phyloP scores from a whole-genome alignment of 2,113 vertebrate genomes.

The Benthochromis sp. region DNA sequence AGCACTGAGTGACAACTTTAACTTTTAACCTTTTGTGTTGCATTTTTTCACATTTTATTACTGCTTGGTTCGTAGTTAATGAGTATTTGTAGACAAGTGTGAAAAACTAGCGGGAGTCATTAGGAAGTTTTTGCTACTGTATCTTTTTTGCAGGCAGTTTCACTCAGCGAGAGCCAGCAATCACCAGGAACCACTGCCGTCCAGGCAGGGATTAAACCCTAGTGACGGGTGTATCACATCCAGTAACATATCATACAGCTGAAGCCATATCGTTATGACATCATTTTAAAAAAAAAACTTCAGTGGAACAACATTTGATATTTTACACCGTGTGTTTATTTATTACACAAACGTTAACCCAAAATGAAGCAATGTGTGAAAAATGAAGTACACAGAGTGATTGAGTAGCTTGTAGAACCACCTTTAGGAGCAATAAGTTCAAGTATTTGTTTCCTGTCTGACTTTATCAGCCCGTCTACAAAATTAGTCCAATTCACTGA shows the following conservation, averaged over 20 bases:
- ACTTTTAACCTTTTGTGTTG: neutral
- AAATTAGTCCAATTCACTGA: neutral
- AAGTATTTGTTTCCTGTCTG: neutral
- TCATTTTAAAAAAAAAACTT: rapidly evolving
- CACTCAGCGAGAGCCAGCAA: neutral
- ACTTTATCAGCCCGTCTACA: neutral
- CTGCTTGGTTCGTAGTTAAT: rapidly evolving
- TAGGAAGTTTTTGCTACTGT: neutral
- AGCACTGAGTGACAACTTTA: rapidly evolving
- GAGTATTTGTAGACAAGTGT: neutral
- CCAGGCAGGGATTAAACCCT: neutral
- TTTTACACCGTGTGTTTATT: neutral
- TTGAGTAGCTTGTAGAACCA: neutral
- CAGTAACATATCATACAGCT: neutral
- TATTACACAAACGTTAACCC: neutral
- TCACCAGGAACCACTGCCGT: rapidly evolving
- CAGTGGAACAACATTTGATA: neutral
- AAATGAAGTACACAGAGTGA: neutral
- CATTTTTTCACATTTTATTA: neutral
- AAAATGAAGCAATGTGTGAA: neutral
- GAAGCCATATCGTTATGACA: neutral
- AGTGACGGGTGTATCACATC: rapidly evolving
- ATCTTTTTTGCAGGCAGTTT: neutral
- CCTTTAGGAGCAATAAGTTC: neutral
- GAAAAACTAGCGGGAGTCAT: neutral